Percentiles rank a stretch among this genome's conserved stretches.
phyloP scores from a whole-genome alignment of 1,140 invertebrate genomes.

The Drosophila dunni region DNA sequence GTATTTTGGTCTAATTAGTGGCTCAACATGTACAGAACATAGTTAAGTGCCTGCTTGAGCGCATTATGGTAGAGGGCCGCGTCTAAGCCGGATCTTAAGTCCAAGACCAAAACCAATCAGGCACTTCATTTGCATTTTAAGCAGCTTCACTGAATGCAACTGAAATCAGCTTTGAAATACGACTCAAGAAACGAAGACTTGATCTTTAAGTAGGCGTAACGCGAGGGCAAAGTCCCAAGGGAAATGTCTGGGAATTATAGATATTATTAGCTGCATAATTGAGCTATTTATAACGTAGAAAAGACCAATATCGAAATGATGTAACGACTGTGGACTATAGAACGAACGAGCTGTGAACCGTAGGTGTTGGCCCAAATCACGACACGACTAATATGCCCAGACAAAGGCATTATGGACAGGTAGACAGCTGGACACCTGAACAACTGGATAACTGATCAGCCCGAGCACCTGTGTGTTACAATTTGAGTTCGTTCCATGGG shows the following conservation, averaged over 20 bases:
- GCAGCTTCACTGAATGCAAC: conserved; percentile 49
- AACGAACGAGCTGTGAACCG: conserved; percentile 74
- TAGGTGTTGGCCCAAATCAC: conserved; percentile 69
- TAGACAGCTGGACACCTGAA: not conserved
- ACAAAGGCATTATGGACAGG: conserved; percentile 29
- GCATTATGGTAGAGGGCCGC: conserved; percentile 52
- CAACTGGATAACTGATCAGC: not conserved
- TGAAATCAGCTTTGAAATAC: conserved; percentile 56
- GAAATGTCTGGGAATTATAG: conserved; percentile 62
- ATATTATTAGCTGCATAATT: conserved; percentile 77
- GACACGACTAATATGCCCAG: conserved; percentile 32
- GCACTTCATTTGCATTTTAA: conserved; percentile 79
- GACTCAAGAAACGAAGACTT: conserved; percentile 2
- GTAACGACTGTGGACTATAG: conserved; percentile 13
- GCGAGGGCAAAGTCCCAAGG: not conserved
- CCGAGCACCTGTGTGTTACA: conserved; percentile 63
- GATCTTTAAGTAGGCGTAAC: conserved; percentile 49
- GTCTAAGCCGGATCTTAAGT: conserved; percentile 36
- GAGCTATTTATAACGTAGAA: conserved; percentile 69
- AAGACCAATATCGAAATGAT: conserved; percentile 26
- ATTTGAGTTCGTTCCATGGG: conserved; percentile 41
- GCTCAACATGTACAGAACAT: conserved; percentile 41
- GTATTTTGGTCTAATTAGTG: conserved; percentile 66
- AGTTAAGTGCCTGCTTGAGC: conserved; percentile 64
- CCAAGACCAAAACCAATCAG: conserved; percentile 69